phyloP scores from a whole-genome alignment of 2,113 vertebrate genomes.

The Tiliqua scincoides region DNA sequence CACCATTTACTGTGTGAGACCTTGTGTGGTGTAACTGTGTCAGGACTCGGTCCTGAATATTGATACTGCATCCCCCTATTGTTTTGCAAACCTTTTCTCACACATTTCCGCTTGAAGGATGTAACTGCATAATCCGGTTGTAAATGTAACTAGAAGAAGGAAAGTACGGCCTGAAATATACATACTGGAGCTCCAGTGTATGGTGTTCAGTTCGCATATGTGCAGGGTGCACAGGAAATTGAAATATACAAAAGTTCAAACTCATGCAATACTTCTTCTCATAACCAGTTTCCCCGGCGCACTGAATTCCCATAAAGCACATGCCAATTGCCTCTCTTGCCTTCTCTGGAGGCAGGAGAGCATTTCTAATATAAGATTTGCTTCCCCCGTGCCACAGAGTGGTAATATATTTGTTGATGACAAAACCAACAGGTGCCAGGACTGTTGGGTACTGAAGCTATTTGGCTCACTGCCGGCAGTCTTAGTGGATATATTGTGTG shows the following conservation, averaged over 20 bases:
- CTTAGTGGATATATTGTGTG: slow-evolving; percentile 71
- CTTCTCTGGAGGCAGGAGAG: slow-evolving; percentile 26
- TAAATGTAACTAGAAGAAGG: background rate
- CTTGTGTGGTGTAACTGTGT: background rate
- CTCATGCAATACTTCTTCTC: background rate
- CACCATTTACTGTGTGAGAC: background rate
- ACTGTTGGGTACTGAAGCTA: slow-evolving; percentile 59
- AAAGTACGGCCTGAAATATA: slow-evolving; percentile 1
- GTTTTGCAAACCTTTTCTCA: background rate
- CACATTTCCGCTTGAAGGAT: slow-evolving; percentile 3
- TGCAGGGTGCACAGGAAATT: slow-evolving; percentile 8
- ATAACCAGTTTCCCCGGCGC: background rate
- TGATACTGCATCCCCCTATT: background rate
- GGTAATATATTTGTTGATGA: slow-evolving; percentile 64
- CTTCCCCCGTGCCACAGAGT: slow-evolving; percentile 52
- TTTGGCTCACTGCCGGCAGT: slow-evolving; percentile 72
- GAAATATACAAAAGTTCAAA: background rate
- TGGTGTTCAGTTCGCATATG: slow-evolving; percentile 6
- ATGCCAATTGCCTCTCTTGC: accelerated
- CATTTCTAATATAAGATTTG: slow-evolving; percentile 27
- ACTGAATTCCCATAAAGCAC: slow-evolving; percentile 11
- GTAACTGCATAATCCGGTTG: background rate
- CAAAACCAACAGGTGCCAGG: slow-evolving; percentile 80
- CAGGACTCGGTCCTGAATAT: background rate
- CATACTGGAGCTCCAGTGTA: slow-evolving; percentile 10